A percentile compares a stretch with the other conserved stretches of the same genome.
phyloP scores from a whole-genome alignment of 2,888 invertebrate genomes.

The Synanthedon formicaeformis region DNA sequence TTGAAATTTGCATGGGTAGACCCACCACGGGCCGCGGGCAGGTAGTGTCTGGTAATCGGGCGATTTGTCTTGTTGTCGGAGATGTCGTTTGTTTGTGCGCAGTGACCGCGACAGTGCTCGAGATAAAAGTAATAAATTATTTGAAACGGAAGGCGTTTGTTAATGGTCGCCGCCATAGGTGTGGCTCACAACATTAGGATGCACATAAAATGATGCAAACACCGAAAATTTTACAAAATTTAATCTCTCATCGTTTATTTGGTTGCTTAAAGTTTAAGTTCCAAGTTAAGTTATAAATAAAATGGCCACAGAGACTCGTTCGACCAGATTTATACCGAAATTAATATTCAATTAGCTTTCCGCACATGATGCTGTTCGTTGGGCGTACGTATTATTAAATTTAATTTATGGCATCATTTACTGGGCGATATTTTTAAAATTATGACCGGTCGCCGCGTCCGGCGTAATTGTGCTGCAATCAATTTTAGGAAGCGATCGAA shows the following conservation, averaged over 20 bases:
- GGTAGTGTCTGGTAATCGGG: conserved; percentile 64
- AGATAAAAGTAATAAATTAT: conserved; percentile 68
- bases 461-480: conserved; percentile 45
- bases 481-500: conserved; percentile 29
- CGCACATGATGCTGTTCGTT: conserved; percentile 63
- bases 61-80: conserved; percentile 68
- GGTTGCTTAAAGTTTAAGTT: background rate
- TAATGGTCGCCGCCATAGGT: conserved; percentile 48
- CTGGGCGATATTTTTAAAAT: conserved; percentile 62
- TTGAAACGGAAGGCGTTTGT: conserved; percentile 62
- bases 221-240: background rate
- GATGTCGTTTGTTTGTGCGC: conserved; percentile 63
- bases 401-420: conserved; percentile 68
- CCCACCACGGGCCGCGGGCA: conserved; percentile 53
- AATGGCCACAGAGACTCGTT: conserved; percentile 40
- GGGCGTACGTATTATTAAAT: conserved; percentile 67
- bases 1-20: conserved; percentile 45
- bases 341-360: conserved; percentile 72
- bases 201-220: conserved; percentile 11
- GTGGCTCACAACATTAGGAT: conserved; percentile 42
- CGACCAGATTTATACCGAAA: conserved; percentile 64
- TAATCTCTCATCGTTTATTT: background rate
- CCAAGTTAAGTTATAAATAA: conserved; percentile 56
- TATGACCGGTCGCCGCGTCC: conserved; percentile 51
- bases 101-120: conserved; percentile 58